Percentiles rank a stretch among this genome's conserved stretches.
Evolutionary conservation across 53 echinoderm and acorn worm species (phyloP).

Genomic region (Antedon mediterranea): DNA sequence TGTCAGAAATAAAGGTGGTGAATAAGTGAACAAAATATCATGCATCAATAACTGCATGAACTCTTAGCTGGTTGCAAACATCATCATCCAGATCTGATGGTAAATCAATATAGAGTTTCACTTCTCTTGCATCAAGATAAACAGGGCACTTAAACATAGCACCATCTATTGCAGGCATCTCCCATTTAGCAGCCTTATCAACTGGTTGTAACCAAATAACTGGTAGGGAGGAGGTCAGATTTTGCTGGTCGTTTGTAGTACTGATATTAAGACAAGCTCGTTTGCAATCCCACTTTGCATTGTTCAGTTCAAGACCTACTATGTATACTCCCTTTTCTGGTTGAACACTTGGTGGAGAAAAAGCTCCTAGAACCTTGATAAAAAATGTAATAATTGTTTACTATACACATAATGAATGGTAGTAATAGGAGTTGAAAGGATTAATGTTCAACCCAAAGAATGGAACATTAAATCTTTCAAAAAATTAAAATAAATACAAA

Average conservation of each 20-base stretch:
- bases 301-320: conserved; percentile 48
- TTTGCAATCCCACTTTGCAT: conserved; percentile 37
- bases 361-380: conserved; percentile 28
- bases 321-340: conserved; percentile 59
- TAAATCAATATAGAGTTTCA: conserved; percentile 15
- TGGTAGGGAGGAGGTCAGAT: conserved; percentile 24
- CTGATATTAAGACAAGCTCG: conserved; percentile 9
- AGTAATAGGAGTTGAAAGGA: too few relatives aligned
- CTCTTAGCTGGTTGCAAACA: conserved; percentile 43
- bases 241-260: not conserved
- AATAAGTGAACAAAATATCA: too few relatives aligned
- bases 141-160: conserved; percentile 22
- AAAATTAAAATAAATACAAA: too few relatives aligned
- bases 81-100: conserved; percentile 37
- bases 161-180: not conserved
- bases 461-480: too few relatives aligned
- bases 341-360: conserved; percentile 18
- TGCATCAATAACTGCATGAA: not conserved
- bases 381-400: not conserved
- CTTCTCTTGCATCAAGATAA: not conserved
- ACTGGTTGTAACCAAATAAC: conserved; percentile 57
- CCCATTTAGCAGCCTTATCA: conserved; percentile 3
- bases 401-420: too few relatives aligned
- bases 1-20: too few relatives aligned
- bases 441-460: too few relatives aligned